Evolutionary conservation across 1,140 invertebrate species (phyloP), one percentile per base, ranked within the genome.

Genomic region (Leptoteleia sp.): DNA sequence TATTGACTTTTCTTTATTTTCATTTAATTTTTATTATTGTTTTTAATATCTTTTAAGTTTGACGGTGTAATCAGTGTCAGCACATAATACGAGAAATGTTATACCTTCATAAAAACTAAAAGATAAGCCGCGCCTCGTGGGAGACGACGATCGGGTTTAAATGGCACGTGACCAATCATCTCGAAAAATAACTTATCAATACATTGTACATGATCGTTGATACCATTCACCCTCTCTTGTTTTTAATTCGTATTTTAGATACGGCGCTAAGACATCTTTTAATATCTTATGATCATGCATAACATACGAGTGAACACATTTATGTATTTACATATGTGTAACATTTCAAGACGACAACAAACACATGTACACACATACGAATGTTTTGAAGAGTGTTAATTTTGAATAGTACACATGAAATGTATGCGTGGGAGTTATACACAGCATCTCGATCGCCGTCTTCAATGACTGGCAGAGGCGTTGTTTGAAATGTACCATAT

Each of bases 401-500:
- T 70, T 70, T 35, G 45, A 71, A 61, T 55, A 57, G 48, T 50
- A 62, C 47, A 47, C 48, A 25, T 13, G 19, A 37, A 12, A 38
- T 13, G 59, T 57, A 73, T 73, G 57, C 59, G 57, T 64, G 59
- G 27, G 42, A 43, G 22, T 1, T 31, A 8, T 17, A 40, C 31
- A 40, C 42, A 11, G 13, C 68, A 68, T 35, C 75, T 76, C 50
- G 82, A 86, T 88, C 81, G 59, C 87, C 82, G 68, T 82, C 86
- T 83, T 80, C 82, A 45, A 88, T 79, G 64, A 81, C 77, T 81
- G 82, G 84, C 83, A 78, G 79, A 83, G 84, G 83, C 85, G 82
- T 88, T 89, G 88, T 89, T 89, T 89, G 87, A 89, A 89, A 88
- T 89, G 88, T 89, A 89, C 82, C 85, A 89, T 89, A 89, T 89